Conservation (phyloP, 2,888 invertebrate species). For the Protonemura montana region DNA sequence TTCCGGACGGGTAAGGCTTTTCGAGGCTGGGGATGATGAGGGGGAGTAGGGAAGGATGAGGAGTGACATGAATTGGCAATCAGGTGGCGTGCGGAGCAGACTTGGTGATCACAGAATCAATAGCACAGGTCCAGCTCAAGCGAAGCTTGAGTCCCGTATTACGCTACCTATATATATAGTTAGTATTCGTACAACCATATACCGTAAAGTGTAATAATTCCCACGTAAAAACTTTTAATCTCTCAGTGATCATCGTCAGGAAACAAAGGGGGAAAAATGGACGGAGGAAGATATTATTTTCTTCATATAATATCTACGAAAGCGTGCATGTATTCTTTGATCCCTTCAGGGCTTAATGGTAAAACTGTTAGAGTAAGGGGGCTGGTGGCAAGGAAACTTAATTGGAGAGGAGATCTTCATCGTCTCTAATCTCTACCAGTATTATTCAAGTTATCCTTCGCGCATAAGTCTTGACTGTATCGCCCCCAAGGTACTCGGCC, state of each 20-base stretch:
- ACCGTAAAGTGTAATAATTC: background rate
- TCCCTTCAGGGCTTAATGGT: slow-evolving; percentile 29
- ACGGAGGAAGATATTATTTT: slow-evolving; percentile 16
- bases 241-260: slow-evolving; percentile 15
- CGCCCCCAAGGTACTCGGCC: slow-evolving; percentile 10
- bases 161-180: background rate
- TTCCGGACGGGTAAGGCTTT: background rate
- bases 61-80: slow-evolving; percentile 38
- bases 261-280: slow-evolving; percentile 1
- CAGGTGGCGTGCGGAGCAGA: slow-evolving; percentile 29
- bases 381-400: slow-evolving; percentile 1
- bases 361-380: slow-evolving; percentile 10
- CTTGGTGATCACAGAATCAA: slow-evolving; percentile 33
- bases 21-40: background rate
- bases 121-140: slow-evolving; percentile 32
- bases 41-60: slow-evolving; percentile 24
- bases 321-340: slow-evolving; percentile 16
- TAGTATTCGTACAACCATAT: background rate
- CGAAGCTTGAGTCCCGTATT: background rate
- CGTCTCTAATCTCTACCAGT: slow-evolving; percentile 20
- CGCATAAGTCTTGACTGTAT: slow-evolving; percentile 23
- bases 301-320: slow-evolving; percentile 29
- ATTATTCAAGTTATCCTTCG: slow-evolving; percentile 17
- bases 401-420: slow-evolving; percentile 13
- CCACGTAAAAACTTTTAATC: slow-evolving; percentile 17